A percentile compares a stretch with the other conserved stretches of the same genome.
These are phyloP conservation scores for Tangara arthus DNA, from an alignment of 2,797 vertebrate species.

Conservation along the genomic window DNA sequence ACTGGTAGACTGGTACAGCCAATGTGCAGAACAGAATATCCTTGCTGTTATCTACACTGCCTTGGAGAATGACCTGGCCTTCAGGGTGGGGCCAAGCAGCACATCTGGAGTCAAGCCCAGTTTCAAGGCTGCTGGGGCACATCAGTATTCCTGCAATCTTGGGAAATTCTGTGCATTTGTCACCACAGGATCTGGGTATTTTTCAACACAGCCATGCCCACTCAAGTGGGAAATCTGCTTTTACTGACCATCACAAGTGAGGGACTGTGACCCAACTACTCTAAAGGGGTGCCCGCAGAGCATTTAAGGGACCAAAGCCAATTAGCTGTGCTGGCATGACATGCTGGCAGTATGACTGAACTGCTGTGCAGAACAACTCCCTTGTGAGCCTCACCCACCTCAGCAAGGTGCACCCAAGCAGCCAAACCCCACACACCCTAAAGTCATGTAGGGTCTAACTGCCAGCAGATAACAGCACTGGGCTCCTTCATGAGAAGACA, in stretches of 20 bases:
- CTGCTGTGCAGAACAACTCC: rapidly evolving
- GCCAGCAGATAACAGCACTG: neutral
- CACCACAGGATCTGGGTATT: neutral
- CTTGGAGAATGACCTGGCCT: neutral
- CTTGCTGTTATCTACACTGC: neutral
- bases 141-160: neutral
- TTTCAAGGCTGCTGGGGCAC: neutral
- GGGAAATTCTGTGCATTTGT: neutral
- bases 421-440: neutral
- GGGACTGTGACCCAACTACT: neutral
- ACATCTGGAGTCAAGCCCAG: neutral
- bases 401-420: neutral
- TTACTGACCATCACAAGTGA: neutral
- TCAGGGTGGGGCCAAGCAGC: neutral
- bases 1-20: neutral
- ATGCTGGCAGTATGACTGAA: neutral
- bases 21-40: neutral
- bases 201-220: neutral
- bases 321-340: neutral
- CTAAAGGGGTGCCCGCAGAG: neutral
- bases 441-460: neutral
- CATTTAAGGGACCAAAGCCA: neutral
- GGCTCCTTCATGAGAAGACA: neutral
- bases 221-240: neutral
- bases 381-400: neutral